phyloP scores from a whole-genome alignment of 2,113 vertebrate genomes.

The Muntiacus reevesi region DNA sequence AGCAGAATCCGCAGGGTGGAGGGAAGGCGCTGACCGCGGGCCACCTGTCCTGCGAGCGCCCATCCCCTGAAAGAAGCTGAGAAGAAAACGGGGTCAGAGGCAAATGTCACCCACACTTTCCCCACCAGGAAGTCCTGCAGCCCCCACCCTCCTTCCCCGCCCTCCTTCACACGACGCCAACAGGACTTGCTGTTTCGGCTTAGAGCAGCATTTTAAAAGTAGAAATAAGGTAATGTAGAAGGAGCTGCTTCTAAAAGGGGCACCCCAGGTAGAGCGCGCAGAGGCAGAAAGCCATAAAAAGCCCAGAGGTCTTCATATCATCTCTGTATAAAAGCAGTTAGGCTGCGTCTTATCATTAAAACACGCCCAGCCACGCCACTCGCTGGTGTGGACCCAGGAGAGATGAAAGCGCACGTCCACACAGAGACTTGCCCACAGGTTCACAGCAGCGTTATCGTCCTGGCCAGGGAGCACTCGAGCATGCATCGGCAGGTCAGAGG shows the following conservation, averaged over 20 bases:
- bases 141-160: neutral
- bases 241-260: neutral
- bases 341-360: neutral
- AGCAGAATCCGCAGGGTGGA: neutral
- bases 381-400: rapidly evolving
- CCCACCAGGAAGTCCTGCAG: neutral
- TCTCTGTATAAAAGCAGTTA: neutral
- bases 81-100: neutral
- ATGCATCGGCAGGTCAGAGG: rapidly evolving
- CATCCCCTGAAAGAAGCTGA: neutral
- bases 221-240: neutral
- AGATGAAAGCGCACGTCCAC: rapidly evolving
- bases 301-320: rapidly evolving
- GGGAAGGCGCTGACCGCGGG: rapidly evolving
- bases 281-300: neutral
- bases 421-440: rapidly evolving
- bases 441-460: rapidly evolving
- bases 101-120: rapidly evolving
- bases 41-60: rapidly evolving
- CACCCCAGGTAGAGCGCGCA: rapidly evolving
- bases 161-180: neutral
- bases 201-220: neutral
- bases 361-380: rapidly evolving
- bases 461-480: rapidly evolving
- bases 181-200: too few species aligned